Percentiles rank a stretch among this genome's conserved stretches.
These are phyloP conservation scores for Muraenolepis orangiensis DNA, from an alignment of 2,797 vertebrate genomes.

Conservation along the genomic window DNA sequence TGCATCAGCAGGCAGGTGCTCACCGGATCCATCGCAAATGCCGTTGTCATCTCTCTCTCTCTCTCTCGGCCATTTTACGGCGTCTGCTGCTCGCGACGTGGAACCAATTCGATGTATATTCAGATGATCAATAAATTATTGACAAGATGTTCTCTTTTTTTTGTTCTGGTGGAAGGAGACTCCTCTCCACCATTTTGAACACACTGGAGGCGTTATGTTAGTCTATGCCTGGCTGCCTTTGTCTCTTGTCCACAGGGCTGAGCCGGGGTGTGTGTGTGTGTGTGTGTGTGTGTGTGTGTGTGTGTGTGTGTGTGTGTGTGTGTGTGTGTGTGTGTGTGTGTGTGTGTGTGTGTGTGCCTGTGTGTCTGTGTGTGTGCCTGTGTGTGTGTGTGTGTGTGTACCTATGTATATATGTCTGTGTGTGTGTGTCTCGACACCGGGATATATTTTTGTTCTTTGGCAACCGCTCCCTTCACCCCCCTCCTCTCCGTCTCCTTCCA, in stretches of 20 bases:
- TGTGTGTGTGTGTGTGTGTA: slow-evolving; percentile 21
- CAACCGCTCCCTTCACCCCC: slow-evolving; percentile 52
- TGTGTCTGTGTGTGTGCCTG: slow-evolving; percentile 30
- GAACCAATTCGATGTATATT: background rate
- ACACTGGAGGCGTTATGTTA: slow-evolving; percentile 18
- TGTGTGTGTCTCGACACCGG: slow-evolving; percentile 37
- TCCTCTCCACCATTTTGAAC: slow-evolving; percentile 16
- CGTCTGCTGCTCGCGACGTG: background rate
- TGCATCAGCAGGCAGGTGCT: slow-evolving; percentile 70
- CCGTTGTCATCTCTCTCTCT: background rate
- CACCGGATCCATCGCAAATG: slow-evolving; percentile 22
- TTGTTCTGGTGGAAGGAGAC: background rate
- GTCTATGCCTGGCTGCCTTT: slow-evolving; percentile 17
- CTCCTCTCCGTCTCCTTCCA: background rate
- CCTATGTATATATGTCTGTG: slow-evolving; percentile 22
- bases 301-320: slow-evolving; percentile 23
- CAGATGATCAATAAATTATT: background rate
- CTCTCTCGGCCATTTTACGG: background rate
- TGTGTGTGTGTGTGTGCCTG: slow-evolving; percentile 16
- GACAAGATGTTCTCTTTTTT: too few relatives aligned
- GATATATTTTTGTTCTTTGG: slow-evolving; percentile 59
- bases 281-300: slow-evolving; percentile 19
- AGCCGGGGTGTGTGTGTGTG: slow-evolving; percentile 35
- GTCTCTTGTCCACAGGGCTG: slow-evolving; percentile 30
- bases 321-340: slow-evolving; percentile 33